Percentiles rank a stretch among this genome's conserved stretches.
phyloP scores from a whole-genome alignment of 2,888 invertebrate genomes.

The Dicyrtomina minuta region DNA sequence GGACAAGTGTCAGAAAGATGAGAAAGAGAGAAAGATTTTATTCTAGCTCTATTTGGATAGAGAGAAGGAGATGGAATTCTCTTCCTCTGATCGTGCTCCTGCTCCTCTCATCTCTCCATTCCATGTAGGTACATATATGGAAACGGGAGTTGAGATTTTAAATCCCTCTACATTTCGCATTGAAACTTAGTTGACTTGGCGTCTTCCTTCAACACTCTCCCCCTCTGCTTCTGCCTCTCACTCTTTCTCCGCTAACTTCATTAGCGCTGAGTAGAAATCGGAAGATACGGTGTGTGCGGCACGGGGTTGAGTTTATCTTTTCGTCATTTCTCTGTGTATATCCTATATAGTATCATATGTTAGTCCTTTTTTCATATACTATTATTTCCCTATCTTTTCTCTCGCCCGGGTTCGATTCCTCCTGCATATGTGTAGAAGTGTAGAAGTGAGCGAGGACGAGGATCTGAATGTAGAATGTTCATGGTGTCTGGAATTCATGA shows the following conservation, averaged over 20 bases:
- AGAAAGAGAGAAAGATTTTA: background rate
- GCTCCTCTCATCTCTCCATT: too few species aligned
- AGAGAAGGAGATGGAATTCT: background rate
- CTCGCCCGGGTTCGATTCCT: background rate
- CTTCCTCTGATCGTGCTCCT: too few species aligned
- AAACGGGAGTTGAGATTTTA: background rate
- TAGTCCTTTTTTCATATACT: background rate
- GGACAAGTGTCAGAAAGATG: background rate
- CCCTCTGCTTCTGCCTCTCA: background rate
- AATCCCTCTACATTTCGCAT: background rate
- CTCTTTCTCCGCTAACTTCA: conserved; percentile 12
- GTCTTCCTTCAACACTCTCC: background rate
- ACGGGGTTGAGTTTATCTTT: background rate
- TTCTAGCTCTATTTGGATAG: background rate
- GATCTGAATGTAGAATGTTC: too few species aligned
- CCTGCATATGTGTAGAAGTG: too few species aligned
- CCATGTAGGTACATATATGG: too few species aligned
- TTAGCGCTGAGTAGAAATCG: background rate
- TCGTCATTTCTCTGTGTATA: background rate
- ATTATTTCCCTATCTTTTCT: too few species aligned
- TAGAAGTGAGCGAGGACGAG: too few species aligned
- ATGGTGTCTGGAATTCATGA: conserved; percentile 33
- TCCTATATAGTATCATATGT: background rate
- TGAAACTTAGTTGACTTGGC: conserved; percentile 8
- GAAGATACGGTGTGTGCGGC: too few species aligned